Evolutionary conservation across 2,888 invertebrate species (phyloP).

Genomic region (Iselma pallidipennis): DNA sequence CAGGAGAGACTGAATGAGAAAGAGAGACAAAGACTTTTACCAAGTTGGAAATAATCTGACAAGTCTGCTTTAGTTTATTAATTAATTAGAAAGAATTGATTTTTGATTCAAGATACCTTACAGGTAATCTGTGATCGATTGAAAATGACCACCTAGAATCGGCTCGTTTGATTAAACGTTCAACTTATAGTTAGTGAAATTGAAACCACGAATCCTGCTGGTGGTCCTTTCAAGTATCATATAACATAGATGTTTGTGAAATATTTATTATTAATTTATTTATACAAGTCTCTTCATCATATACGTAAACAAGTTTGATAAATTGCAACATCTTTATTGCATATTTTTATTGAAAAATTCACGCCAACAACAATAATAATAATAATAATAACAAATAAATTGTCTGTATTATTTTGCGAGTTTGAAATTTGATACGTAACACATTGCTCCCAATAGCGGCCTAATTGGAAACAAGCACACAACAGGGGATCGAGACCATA

Average conservation of each 20-base stretch:
- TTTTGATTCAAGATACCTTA: no score
- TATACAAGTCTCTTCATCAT: not conserved
- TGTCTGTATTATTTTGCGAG: not conserved
- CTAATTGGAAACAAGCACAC: not conserved
- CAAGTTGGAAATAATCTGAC: no score
- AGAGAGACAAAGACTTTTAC: no score
- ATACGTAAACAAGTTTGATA: not conserved
- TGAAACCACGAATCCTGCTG: not conserved
- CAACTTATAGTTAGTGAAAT: slow-evolving; percentile 30
- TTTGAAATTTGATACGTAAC: not conserved
- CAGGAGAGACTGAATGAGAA: not conserved
- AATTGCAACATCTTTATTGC: not conserved
- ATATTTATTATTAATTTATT: not conserved
- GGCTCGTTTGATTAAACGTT: slow-evolving; percentile 23
- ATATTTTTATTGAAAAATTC: no score
- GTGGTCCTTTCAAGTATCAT: not conserved
- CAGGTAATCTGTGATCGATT: slow-evolving; percentile 7
- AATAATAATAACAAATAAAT: not conserved
- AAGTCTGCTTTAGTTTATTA: no score
- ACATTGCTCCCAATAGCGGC: not conserved
- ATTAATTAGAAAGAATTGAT: no score
- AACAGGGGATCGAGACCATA: not conserved
- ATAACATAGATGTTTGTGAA: not conserved
- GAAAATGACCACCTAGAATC: slow-evolving; percentile 8
- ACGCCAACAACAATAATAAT: not conserved